These are phyloP conservation scores for Callimorpha dominula DNA, from an alignment of 2,888 invertebrate genomes.

Conservation along the genomic window DNA sequence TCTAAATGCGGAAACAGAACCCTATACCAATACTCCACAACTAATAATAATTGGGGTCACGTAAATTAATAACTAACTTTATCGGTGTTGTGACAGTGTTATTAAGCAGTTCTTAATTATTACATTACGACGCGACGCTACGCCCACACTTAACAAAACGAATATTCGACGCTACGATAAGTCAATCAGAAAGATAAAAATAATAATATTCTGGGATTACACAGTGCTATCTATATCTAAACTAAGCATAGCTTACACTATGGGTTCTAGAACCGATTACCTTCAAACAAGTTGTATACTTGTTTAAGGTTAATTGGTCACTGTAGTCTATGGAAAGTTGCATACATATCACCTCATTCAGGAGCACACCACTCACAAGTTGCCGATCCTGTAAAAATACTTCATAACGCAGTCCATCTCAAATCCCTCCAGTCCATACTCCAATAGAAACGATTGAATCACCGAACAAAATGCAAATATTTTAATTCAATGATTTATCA, in stretches of 20 bases:
- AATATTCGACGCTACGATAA: neutral
- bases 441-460: neutral
- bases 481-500: neutral
- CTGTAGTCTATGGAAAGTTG: neutral
- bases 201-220: too few relatives aligned
- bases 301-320: neutral
- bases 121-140: too few relatives aligned
- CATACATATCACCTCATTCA: neutral
- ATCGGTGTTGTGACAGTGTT: neutral
- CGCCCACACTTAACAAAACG: neutral
- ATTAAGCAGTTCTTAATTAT: neutral
- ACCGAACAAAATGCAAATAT: neutral
- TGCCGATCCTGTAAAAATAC: neutral
- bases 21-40: neutral
- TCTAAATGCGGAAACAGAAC: too few relatives aligned
- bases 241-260: neutral
- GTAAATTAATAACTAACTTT: slow-evolving; percentile 14
- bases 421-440: neutral
- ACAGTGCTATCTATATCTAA: neutral
- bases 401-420: neutral
- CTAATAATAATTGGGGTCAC: slow-evolving; percentile 10
- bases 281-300: too few relatives aligned
- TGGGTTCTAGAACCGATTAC: too few relatives aligned
- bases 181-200: neutral
- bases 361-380: neutral